Evolutionary conservation across 2,797 vertebrate genomes (phyloP).

Genomic region (Poecilia gillii): DNA sequence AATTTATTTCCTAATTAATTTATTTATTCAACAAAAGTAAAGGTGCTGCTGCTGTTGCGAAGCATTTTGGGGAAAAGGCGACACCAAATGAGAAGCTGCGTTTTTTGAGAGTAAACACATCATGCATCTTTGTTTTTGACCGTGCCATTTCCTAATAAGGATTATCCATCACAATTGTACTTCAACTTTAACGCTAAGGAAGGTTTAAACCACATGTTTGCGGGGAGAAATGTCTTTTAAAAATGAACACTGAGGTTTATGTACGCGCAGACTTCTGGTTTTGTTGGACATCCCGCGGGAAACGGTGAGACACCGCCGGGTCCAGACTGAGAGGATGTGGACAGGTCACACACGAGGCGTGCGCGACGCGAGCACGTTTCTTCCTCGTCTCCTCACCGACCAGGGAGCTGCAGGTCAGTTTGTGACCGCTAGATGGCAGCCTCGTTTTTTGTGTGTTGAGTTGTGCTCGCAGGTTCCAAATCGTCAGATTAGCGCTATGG

Average conservation of each 20-base stretch:
- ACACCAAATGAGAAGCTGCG: not conserved
- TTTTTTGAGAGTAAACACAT: not conserved
- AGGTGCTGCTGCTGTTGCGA: not conserved
- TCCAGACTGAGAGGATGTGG: conserved; percentile 50
- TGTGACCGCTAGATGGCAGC: conserved; percentile 61
- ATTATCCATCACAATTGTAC: not conserved
- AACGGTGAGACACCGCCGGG: conserved; percentile 21
- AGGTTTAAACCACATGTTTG: conserved; percentile 11
- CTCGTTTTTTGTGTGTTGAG: not conserved
- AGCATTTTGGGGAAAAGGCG: not conserved
- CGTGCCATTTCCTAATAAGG: not conserved
- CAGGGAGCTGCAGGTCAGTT: not conserved
- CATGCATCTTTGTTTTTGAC: not conserved
- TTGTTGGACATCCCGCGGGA: conserved; percentile 17
- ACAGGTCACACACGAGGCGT: conserved; percentile 48
- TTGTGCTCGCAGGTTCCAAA: not conserved
- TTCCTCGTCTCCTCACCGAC: not conserved
- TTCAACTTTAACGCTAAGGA: conserved; percentile 50
- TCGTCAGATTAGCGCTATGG: not conserved
- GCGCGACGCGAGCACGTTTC: conserved; percentile 51
- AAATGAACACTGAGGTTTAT: not conserved
- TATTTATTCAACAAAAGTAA: not conserved
- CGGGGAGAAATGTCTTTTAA: conserved; percentile 8
- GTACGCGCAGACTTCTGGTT: not conserved
- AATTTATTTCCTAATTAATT: conserved; percentile 33